Percentiles rank a stretch among this genome's conserved stretches.
phyloP scores from a whole-genome alignment of 2,797 vertebrate species.

The Sebastes reedi region DNA sequence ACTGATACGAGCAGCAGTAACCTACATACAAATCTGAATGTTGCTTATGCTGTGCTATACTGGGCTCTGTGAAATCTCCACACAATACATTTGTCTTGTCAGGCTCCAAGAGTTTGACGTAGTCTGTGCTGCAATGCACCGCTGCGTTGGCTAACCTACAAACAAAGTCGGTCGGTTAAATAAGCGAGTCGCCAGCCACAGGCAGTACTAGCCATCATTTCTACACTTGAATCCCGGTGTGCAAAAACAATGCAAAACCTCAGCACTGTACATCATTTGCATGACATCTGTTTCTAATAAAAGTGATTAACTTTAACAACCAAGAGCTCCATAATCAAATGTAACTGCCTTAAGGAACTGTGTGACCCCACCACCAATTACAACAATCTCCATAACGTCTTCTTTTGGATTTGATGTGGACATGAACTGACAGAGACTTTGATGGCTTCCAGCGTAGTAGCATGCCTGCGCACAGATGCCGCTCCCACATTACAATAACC shows the following conservation, averaged over 20 bases:
- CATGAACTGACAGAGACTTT: conserved; percentile 29
- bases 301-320: neutral
- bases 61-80: conserved; percentile 10
- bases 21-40: neutral
- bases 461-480: conserved; percentile 67
- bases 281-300: conserved; percentile 13
- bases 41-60: neutral
- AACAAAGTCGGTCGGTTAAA: conserved; percentile 4
- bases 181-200: neutral
- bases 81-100: conserved; percentile 8
- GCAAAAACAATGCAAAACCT: conserved; percentile 12
- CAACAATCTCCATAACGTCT: conserved; percentile 13
- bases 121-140: neutral
- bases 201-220: neutral
- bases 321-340: neutral
- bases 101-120: neutral
- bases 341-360: neutral
- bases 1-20: neutral
- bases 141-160: conserved; percentile 13
- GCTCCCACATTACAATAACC: conserved; percentile 69
- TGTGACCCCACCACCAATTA: conserved; percentile 8
- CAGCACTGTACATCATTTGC: neutral
- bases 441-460: conserved; percentile 32
- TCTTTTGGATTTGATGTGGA: conserved; percentile 4
- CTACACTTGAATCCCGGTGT: neutral